These are phyloP conservation scores for Condylura cristata DNA, from an alignment of 2,113 vertebrate species.

Conservation along the genomic window DNA sequence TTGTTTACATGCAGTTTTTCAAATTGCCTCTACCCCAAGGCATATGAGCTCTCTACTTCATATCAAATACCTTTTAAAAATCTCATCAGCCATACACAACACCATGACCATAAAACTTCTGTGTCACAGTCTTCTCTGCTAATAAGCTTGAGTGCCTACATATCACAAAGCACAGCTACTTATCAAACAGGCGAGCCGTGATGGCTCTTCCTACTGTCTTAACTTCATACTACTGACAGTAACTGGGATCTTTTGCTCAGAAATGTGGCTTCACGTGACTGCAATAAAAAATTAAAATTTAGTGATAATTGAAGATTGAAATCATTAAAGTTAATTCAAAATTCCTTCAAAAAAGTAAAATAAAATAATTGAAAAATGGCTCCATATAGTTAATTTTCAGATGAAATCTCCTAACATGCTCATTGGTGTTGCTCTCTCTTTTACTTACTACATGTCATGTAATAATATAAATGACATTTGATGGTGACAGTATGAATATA, in stretches of 20 bases:
- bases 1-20: conserved; percentile 44
- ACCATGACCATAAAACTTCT: not conserved
- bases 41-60: not conserved
- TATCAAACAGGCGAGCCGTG: not conserved
- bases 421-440: not conserved
- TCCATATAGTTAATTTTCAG: not conserved
- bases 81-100: not conserved
- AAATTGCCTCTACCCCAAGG: not conserved
- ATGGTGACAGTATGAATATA: not conserved
- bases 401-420: not conserved
- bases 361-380: not conserved
- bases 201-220: not conserved
- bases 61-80: conserved; percentile 37
- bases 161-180: not conserved
- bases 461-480: not conserved
- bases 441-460: not conserved
- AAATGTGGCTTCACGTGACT: not conserved
- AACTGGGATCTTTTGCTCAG: not conserved
- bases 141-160: not conserved
- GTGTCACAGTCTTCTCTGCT: not conserved
- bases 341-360: too few species aligned
- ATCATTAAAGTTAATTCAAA: too few species aligned
- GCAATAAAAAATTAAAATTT: too few species aligned
- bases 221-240: not conserved
- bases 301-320: too few species aligned